phyloP scores from a whole-genome alignment of 2,113 vertebrate species.

The Aegotheles bennettii region DNA sequence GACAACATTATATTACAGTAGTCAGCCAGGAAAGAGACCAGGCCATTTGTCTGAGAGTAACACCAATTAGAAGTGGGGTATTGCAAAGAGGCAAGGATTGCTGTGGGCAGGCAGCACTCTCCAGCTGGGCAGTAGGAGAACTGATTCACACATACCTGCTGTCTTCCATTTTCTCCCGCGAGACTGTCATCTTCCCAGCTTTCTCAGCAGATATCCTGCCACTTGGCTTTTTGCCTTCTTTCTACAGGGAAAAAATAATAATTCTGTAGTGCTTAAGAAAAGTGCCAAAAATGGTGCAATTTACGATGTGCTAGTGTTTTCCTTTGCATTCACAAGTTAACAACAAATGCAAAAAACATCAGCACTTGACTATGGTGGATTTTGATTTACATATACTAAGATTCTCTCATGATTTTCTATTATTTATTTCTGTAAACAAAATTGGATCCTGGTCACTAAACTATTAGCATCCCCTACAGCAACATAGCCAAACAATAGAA shows the following conservation, averaged over 20 bases:
- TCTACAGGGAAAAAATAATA: neutral
- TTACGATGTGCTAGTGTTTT: conserved; percentile 56
- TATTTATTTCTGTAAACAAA: conserved; percentile 43
- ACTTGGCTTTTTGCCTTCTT: conserved; percentile 58
- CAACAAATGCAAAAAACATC: conserved; percentile 54
- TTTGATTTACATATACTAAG: conserved; percentile 37
- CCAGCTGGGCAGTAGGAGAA: conserved; percentile 39
- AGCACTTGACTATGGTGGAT: conserved; percentile 12
- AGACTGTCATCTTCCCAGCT: conserved; percentile 64
- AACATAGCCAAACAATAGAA: neutral
- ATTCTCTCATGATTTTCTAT: conserved; percentile 7
- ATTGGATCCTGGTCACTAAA: conserved; percentile 1
- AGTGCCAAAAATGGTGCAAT: conserved; percentile 43
- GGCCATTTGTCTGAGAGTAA: neutral
- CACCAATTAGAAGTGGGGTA: neutral
- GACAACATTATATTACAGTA: neutral
- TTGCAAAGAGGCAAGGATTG: neutral
- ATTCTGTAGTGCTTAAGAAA: conserved; percentile 24
- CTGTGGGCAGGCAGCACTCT: neutral
- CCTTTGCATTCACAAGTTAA: conserved; percentile 43
- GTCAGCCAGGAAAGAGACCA: neutral
- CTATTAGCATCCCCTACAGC: neutral
- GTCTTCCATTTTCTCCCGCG: conserved; percentile 56
- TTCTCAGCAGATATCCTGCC: conserved; percentile 59
- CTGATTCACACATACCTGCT: conserved; percentile 67